A percentile compares a stretch with the other conserved stretches of the same genome.
Evolutionary conservation across 2,797 vertebrate species (phyloP).

Genomic region (Syngnathus acus): DNA sequence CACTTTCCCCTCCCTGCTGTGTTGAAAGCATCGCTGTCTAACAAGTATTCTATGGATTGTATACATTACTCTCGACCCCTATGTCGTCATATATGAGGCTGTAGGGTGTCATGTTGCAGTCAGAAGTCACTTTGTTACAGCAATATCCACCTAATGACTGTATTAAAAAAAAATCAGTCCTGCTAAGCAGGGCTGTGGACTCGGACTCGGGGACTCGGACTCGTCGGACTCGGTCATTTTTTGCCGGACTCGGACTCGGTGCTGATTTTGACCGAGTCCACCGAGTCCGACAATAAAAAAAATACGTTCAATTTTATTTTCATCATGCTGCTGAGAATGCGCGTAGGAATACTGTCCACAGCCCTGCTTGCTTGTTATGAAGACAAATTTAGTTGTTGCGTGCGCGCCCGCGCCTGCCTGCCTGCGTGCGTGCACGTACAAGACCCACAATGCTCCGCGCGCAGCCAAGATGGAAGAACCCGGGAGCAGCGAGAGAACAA

Average conservation of each 20-base stretch:
- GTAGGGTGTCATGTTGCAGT: neutral
- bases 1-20: neutral
- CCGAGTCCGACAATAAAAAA: too few species aligned
- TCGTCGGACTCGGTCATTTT: too few species aligned
- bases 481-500: conserved; percentile 75
- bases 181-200: too few species aligned
- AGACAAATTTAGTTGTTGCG: too few species aligned
- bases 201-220: too few species aligned
- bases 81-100: neutral
- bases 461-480: conserved; percentile 75
- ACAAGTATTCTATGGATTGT: neutral
- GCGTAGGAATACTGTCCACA: too few species aligned
- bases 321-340: too few species aligned
- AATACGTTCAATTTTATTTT: too few species aligned
- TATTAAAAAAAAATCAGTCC: neutral
- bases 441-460: conserved; percentile 75
- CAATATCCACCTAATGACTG: neutral
- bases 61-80: neutral
- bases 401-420: too few species aligned
- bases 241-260: too few species aligned
- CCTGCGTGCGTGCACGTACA: conserved; percentile 49
- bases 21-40: neutral
- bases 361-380: too few species aligned
- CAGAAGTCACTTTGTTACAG: neutral
- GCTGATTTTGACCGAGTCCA: too few species aligned